Evolutionary conservation across 2,888 invertebrate genomes (phyloP).

Genomic region (Cepaea hortensis): DNA sequence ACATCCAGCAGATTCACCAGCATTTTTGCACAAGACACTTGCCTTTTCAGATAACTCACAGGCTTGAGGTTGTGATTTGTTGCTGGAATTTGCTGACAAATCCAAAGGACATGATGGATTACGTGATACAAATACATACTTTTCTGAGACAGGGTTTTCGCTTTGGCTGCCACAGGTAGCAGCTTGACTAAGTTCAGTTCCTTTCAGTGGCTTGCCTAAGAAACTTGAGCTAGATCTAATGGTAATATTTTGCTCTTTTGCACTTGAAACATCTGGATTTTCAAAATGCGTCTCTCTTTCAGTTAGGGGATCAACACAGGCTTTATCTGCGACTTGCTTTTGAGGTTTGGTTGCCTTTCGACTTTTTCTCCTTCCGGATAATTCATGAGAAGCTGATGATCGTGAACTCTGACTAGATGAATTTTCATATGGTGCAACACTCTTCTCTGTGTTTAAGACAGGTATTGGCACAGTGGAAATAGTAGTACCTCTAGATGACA

Average conservation of each 20-base stretch:
- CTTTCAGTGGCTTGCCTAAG: not conserved
- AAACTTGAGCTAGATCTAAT: not conserved
- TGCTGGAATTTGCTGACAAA: constrained; percentile 13
- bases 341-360: constrained; percentile 83
- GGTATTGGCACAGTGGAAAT: not conserved
- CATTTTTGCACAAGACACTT: not conserved
- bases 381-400: not conserved
- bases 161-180: too few species aligned
- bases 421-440: not conserved
- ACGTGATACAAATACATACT: not conserved
- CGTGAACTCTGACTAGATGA: not conserved
- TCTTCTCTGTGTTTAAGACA: not conserved
- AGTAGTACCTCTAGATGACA: not conserved
- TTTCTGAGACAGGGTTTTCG: not conserved
- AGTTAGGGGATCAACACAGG: not conserved
- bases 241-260: not conserved
- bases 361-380: constrained; percentile 48
- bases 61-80: not conserved
- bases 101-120: not conserved
- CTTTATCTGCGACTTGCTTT: constrained; percentile 15
- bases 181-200: too few species aligned
- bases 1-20: not conserved
- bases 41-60: not conserved
- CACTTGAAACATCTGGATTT: not conserved
- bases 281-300: not conserved